Evolutionary conservation across 92 coral and sea anemone genomes (phyloP).

Genomic region (Galaxea fascicularis): DNA sequence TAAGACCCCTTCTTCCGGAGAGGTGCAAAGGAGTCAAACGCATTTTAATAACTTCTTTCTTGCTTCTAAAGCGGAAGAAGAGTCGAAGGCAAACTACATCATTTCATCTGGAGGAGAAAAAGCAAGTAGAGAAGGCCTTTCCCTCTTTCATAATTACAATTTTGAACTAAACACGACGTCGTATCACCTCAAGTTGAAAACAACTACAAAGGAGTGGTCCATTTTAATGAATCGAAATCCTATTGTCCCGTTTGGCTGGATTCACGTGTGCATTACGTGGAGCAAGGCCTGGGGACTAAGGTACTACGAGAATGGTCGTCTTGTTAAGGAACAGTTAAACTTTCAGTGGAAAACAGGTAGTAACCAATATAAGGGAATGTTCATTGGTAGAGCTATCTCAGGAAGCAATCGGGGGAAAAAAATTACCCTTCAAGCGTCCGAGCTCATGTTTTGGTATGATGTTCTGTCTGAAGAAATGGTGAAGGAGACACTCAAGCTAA

Average conservation of each 20-base stretch:
- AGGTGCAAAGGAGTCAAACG: background rate
- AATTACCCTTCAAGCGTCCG: conserved; percentile 16
- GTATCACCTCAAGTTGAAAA: conserved; percentile 9
- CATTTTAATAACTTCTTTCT: background rate
- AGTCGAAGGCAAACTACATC: background rate
- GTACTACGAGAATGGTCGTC: conserved; percentile 27
- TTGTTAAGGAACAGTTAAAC: conserved; percentile 1
- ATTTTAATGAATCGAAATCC: background rate
- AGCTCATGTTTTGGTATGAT: conserved; percentile 23
- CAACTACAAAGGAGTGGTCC: conserved; percentile 6
- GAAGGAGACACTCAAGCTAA: conserved; percentile 7
- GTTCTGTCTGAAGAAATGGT: conserved; percentile 11
- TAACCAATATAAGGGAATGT: background rate
- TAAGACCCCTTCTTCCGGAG: too few species aligned
- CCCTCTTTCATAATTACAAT: background rate
- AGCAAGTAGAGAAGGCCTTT: background rate
- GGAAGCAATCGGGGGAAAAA: background rate
- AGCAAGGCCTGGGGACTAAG: conserved; percentile 40
- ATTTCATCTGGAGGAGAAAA: conserved; percentile 1
- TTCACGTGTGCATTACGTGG: conserved; percentile 37
- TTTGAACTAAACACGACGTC: background rate
- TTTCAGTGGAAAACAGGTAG: background rate
- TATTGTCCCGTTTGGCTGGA: conserved; percentile 8
- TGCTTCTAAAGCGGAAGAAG: background rate
- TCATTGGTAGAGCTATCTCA: background rate